Conservation (phyloP, 2,797 vertebrate species). For the Setipinna tenuifilis region DNA sequence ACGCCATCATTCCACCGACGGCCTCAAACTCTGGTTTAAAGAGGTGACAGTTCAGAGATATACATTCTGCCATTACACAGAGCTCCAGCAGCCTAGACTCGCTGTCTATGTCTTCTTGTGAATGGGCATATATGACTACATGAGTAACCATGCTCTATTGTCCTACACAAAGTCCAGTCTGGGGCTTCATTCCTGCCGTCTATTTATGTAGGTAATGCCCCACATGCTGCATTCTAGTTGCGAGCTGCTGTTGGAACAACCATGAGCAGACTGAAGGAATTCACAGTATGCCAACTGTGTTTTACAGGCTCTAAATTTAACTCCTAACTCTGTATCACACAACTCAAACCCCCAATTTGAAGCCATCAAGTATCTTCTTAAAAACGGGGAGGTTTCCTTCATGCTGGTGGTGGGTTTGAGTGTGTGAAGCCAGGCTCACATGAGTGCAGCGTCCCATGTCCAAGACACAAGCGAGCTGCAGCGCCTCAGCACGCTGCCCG, state of each 20-base stretch:
- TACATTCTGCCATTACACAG: neutral
- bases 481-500: neutral
- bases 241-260: constrained; percentile 6
- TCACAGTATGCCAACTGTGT: constrained; percentile 24
- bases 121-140: constrained; percentile 9
- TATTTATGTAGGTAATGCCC: constrained; percentile 25
- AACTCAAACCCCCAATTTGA: constrained; percentile 25
- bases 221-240: neutral
- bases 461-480: neutral
- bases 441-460: no score
- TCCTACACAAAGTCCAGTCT: neutral
- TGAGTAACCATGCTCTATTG: constrained; percentile 18
- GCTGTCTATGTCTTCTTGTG: neutral
- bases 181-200: constrained; percentile 5
- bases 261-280: constrained; percentile 6
- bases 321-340: neutral
- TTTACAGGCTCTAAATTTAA: constrained; percentile 21
- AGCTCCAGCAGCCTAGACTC: neutral
- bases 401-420: neutral
- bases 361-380: constrained; percentile 24
- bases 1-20: constrained; percentile 74
- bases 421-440: neutral
- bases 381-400: constrained; percentile 7
- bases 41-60: constrained; percentile 15
- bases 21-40: constrained; percentile 65